Evolutionary conservation across 2,888 invertebrate species (phyloP), one percentile per base, ranked within the genome.

Genomic region (Dascillus cervinus): DNA sequence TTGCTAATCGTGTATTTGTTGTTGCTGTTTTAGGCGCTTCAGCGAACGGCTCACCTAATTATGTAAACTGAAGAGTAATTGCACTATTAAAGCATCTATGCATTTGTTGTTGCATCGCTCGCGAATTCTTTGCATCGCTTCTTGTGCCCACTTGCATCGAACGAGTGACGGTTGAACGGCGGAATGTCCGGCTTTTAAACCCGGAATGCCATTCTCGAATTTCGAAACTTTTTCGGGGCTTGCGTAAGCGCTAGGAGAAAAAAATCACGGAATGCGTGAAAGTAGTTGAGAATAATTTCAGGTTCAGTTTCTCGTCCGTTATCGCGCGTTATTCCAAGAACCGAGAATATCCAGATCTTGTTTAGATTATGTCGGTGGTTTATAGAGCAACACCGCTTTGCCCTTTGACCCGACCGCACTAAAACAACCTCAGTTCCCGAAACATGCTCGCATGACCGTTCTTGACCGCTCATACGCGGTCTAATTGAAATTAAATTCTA

Each of bases 301-400:
- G 17, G 17, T 17, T 17, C 8, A 28, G 24, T 29, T 29, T 34
- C 17, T 27, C 29, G 23, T 34, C 23, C 34, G 29, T 28, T 34
- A 29, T 27, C 33, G 24, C 33, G 22, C 14, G 23, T 17, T 20
- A 28, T 44, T 44, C 44, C 42, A 26, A 42, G 41, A 44, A 44
- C 34, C 31, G 37, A 39, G 35, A 37, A 34, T 39, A 35, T 37
- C 35, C 35, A 44, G 44, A 44, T 44, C 44, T 44, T 39, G 44
- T 44, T 44, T 44, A 44, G 41, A 44, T 42, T 42, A 39, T 36
- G 31, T 33, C 37, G 28, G 37, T 23, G 31, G 34, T 35, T 42
- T 44, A 42, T 39, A 32, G 39, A 39, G 39, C 44, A 35, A 30
- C 33, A 34, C 31, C 32, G 33, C 28, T 29, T 34, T 43, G 39